Conservation (phyloP, 2,797 vertebrate species). For the Macropodus opercularis region DNA sequence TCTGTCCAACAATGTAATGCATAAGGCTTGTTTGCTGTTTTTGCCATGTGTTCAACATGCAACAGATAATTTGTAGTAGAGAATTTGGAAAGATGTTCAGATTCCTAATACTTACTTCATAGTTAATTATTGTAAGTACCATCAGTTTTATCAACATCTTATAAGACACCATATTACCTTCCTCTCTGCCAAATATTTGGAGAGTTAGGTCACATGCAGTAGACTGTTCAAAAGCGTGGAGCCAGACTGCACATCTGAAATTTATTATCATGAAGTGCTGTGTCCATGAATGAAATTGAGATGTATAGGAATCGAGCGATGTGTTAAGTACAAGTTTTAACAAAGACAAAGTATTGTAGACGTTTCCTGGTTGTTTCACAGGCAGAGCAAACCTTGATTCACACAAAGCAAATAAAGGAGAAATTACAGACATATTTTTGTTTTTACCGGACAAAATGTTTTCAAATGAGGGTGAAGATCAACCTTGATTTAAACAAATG, state of each 20-base stretch:
- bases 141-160: constrained; percentile 50
- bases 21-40: neutral
- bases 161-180: constrained; percentile 58
- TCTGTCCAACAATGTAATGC: constrained; percentile 3
- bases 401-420: constrained; percentile 3
- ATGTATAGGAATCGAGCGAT: constrained; percentile 49
- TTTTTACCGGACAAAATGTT: constrained; percentile 12
- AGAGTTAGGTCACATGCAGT: constrained; percentile 66
- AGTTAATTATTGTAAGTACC: constrained; percentile 26
- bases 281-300: constrained; percentile 67
- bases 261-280: constrained; percentile 61
- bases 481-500: constrained; percentile 14
- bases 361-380: constrained; percentile 5
- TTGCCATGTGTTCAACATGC: neutral
- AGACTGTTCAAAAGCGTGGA: constrained; percentile 49
- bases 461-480: constrained; percentile 25
- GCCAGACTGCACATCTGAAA: constrained; percentile 70
- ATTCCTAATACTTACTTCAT: constrained; percentile 8
- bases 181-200: constrained; percentile 62
- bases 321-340: constrained; percentile 9
- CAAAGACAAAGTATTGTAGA: no score
- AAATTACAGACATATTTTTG: constrained; percentile 11
- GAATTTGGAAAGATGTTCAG: constrained; percentile 16
- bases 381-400: constrained; percentile 4
- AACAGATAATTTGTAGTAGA: neutral